Evolutionary conservation across 2,797 vertebrate species (phyloP).

Genomic region (Serranus cabrilla): DNA sequence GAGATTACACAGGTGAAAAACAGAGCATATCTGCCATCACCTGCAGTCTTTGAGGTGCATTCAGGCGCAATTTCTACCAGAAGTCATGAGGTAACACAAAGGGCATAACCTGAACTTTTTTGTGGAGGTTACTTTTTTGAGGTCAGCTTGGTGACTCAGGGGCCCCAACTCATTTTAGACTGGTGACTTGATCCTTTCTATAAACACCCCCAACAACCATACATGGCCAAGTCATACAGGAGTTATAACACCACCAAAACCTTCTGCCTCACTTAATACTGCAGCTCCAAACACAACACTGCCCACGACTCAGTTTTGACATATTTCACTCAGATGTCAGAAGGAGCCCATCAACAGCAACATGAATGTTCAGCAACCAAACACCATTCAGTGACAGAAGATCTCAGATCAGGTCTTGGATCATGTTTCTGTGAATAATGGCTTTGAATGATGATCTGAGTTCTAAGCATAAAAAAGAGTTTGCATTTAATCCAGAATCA

Average conservation of each 20-base stretch:
- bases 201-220: background rate
- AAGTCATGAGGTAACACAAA: background rate
- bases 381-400: background rate
- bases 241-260: conserved; percentile 23
- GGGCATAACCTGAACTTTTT: background rate
- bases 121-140: conserved; percentile 4
- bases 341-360: conserved; percentile 19
- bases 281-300: conserved; percentile 1
- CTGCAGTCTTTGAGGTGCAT: background rate
- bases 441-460: background rate
- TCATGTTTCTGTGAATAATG: conserved; percentile 4
- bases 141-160: conserved; percentile 4
- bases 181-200: conserved; percentile 42
- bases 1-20: background rate
- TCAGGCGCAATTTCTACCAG: background rate
- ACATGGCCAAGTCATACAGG: conserved; percentile 26
- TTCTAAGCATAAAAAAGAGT: background rate
- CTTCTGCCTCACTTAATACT: conserved; percentile 1
- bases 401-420: background rate
- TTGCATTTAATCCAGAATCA: background rate
- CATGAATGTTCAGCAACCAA: conserved; percentile 21
- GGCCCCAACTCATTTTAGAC: conserved; percentile 19
- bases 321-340: background rate
- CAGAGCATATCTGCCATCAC: background rate
- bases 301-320: background rate